Evolutionary conservation across 2,888 invertebrate species (phyloP).

Genomic region (Drosophila yooni): DNA sequence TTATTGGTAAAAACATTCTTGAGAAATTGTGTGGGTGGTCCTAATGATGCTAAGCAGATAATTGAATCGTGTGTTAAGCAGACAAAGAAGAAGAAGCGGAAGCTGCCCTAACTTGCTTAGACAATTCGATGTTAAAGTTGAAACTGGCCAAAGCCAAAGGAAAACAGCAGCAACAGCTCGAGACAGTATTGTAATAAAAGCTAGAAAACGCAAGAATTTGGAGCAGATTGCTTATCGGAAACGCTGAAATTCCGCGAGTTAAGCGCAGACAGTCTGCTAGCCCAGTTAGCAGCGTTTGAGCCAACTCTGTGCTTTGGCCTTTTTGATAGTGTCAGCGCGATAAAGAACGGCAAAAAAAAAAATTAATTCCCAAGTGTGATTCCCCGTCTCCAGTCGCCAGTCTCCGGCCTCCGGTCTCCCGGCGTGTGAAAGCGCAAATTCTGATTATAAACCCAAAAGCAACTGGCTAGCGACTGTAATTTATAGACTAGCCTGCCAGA

Average conservation of each 20-base stretch:
- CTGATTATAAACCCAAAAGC: constrained; percentile 70
- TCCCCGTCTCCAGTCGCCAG: constrained; percentile 6
- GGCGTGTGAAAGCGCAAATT: constrained; percentile 77
- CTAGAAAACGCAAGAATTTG: constrained; percentile 58
- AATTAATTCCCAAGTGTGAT: constrained; percentile 44
- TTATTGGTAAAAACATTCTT: constrained; percentile 14
- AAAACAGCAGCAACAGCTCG: neutral
- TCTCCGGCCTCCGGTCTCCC: neutral
- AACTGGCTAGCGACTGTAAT: constrained; percentile 66
- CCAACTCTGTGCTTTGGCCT: constrained; percentile 39
- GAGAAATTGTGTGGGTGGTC: constrained; percentile 47
- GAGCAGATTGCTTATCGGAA: constrained; percentile 71
- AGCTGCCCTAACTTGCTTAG: constrained; percentile 1
- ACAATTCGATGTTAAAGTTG: constrained; percentile 2
- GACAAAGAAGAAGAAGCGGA: neutral
- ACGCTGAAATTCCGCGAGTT: constrained; percentile 31
- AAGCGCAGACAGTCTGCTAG: constrained; percentile 27
- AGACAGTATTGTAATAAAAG: constrained; percentile 62
- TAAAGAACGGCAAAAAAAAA: constrained; percentile 50
- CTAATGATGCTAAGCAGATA: constrained; percentile 20
- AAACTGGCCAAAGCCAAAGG: neutral
- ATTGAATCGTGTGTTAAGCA: constrained; percentile 9
- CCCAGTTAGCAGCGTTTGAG: constrained; percentile 61
- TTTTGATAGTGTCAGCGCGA: constrained; percentile 71
- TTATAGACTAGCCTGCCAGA: constrained; percentile 66